Percentiles rank a stretch among this genome's conserved stretches.
Conservation (phyloP, 2,888 invertebrate species). For the Acleris emargana region DNA sequence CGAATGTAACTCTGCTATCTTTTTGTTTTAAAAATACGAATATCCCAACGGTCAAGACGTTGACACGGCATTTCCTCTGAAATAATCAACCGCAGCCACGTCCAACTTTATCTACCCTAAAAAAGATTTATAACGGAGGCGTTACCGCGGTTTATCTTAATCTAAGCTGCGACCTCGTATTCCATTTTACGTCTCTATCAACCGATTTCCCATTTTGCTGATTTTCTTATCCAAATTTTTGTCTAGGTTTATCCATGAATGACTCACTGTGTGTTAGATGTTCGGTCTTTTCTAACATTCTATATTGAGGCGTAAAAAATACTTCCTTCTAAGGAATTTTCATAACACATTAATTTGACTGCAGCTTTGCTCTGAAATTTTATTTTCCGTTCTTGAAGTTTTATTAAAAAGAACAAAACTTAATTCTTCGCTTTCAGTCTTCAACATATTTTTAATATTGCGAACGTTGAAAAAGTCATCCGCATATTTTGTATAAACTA, state of each 20-base stretch:
- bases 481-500: slow-evolving; percentile 13
- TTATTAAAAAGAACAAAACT: slow-evolving; percentile 34
- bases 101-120: slow-evolving; percentile 62
- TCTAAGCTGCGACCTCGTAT: slow-evolving; percentile 48
- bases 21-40: slow-evolving; percentile 37
- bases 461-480: slow-evolving; percentile 3
- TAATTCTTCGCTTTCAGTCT: slow-evolving; percentile 26
- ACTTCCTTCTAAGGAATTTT: slow-evolving; percentile 19
- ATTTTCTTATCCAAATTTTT: slow-evolving; percentile 8
- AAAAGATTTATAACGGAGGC: slow-evolving; percentile 66
- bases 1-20: background rate
- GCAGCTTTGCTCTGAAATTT: slow-evolving; percentile 26
- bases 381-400: slow-evolving; percentile 30
- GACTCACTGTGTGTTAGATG: background rate
- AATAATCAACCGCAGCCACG: slow-evolving; percentile 64
- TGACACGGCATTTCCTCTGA: slow-evolving; percentile 50
- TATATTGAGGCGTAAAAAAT: background rate
- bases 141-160: slow-evolving; percentile 68
- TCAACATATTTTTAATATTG: slow-evolving; percentile 27
- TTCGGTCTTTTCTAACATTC: background rate
- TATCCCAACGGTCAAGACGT: slow-evolving; percentile 37
- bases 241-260: background rate
- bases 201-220: slow-evolving; percentile 46
- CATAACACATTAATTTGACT: slow-evolving; percentile 21
- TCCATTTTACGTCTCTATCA: slow-evolving; percentile 61